These are phyloP conservation scores for Pseudomyrmex pallidus DNA, from an alignment of 1,140 invertebrate species.

Conservation along the genomic window DNA sequence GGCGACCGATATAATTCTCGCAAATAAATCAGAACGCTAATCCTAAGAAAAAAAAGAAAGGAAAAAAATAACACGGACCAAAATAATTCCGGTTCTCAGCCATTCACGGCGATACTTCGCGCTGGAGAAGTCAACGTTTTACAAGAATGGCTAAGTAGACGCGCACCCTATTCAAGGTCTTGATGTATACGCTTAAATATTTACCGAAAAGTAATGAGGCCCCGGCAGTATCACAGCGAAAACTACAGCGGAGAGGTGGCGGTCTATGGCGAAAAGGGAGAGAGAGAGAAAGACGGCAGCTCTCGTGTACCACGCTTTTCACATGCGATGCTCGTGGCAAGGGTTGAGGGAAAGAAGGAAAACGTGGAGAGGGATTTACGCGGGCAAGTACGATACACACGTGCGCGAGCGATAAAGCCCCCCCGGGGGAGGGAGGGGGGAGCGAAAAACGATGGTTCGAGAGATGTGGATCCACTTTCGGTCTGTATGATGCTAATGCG, in stretches of 20 bases:
- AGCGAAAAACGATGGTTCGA: background rate
- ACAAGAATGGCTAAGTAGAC: slow-evolving; percentile 8
- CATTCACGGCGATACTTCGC: slow-evolving; percentile 14
- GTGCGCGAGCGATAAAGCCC: background rate
- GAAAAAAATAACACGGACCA: background rate
- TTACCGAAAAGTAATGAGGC: slow-evolving; percentile 76
- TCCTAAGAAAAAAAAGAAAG: too few relatives aligned
- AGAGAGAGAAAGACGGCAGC: slow-evolving; percentile 49
- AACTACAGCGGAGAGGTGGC: slow-evolving; percentile 50
- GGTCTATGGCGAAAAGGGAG: slow-evolving; percentile 70
- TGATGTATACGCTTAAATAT: slow-evolving; percentile 73
- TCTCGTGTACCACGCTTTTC: slow-evolving; percentile 45
- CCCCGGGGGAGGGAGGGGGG: too few relatives aligned
- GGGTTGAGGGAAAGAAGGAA: slow-evolving; percentile 10
- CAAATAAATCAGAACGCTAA: too few relatives aligned
- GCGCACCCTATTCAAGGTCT: slow-evolving; percentile 15
- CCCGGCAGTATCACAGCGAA: slow-evolving; percentile 71
- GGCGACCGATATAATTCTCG: too few relatives aligned
- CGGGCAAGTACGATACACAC: slow-evolving; percentile 22
- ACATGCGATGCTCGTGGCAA: slow-evolving; percentile 6
- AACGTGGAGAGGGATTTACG: slow-evolving; percentile 30
- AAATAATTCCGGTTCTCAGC: background rate
- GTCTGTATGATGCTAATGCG: slow-evolving; percentile 80
- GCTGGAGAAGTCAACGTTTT: background rate
- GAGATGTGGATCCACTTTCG: slow-evolving; percentile 47